Conservation (phyloP, 2,888 invertebrate genomes). For the Diarsia dahlii region DNA sequence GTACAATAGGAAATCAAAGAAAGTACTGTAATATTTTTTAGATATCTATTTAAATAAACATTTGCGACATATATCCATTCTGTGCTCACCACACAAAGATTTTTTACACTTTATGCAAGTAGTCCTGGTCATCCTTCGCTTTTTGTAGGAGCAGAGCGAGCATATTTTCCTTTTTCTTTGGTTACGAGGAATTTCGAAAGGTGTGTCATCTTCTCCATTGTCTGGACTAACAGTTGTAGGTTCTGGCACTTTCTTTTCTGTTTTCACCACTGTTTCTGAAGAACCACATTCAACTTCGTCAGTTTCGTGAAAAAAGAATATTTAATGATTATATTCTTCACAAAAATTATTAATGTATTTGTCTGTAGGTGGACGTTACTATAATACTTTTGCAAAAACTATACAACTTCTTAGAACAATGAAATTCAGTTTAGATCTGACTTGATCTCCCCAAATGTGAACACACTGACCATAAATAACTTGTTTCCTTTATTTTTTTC, state of each 20-base stretch:
- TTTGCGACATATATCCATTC: neutral
- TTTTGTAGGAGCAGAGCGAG: neutral
- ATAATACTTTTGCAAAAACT: constrained; percentile 30
- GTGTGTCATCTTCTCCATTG: neutral
- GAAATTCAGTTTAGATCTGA: constrained; percentile 49
- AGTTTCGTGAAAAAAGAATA: constrained; percentile 25
- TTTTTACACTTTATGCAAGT: neutral
- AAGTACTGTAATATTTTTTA: neutral
- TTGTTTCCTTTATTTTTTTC: constrained; percentile 37
- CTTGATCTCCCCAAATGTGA: constrained; percentile 66
- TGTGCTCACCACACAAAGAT: constrained; percentile 1
- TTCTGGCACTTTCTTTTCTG: neutral
- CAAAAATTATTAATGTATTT: constrained; percentile 41
- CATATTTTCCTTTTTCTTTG: constrained; percentile 2
- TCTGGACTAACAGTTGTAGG: neutral
- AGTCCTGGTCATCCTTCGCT: neutral
- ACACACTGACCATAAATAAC: constrained; percentile 67
- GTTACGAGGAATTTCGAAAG: neutral
- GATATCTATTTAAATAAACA: constrained; percentile 1
- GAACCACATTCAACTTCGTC: neutral
- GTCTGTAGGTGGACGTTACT: constrained; percentile 29
- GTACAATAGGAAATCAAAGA: neutral
- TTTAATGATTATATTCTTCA: constrained; percentile 53
- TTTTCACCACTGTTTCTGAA: neutral
- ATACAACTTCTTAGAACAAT: constrained; percentile 65